Evolutionary conservation across 2,888 invertebrate genomes (phyloP).

Genomic region (Belgica antarctica): DNA sequence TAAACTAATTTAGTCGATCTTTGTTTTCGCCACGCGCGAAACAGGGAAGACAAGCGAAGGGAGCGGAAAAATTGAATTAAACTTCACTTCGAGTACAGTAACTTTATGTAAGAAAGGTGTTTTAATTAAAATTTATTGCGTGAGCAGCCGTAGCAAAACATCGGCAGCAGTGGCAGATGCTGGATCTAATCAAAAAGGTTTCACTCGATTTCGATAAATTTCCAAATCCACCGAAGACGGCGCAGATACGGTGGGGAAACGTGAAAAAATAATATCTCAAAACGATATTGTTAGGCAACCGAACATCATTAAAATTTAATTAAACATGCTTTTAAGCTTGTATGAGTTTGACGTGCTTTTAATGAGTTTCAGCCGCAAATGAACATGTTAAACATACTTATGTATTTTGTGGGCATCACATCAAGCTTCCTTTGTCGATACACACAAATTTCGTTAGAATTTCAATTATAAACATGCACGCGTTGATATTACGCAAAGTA

Average conservation of each 20-base stretch:
- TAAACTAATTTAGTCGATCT: constrained; percentile 1
- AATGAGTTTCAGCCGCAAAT: constrained; percentile 42
- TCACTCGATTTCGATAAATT: background rate
- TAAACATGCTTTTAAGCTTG: constrained; percentile 32
- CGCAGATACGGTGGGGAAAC: background rate
- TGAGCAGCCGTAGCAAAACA: background rate
- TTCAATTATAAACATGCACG: background rate
- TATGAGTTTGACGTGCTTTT: constrained; percentile 38
- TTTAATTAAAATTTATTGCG: constrained; percentile 27
- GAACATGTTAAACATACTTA: constrained; percentile 34
- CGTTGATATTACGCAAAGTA: background rate
- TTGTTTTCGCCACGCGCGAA: no score
- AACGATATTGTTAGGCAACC: background rate
- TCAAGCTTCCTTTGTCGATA: no score
- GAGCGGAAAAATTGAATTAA: background rate
- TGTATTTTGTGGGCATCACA: no score
- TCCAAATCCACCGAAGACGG: background rate
- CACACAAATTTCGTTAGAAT: background rate
- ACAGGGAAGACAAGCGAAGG: background rate
- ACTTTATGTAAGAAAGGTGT: background rate
- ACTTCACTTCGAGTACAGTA: background rate
- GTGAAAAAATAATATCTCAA: background rate
- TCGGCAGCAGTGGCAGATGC: background rate
- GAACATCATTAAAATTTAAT: constrained; percentile 42
- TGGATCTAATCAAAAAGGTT: background rate